Conservation (phyloP, 1,140 invertebrate genomes). For the Ruditapes philippinarum region DNA sequence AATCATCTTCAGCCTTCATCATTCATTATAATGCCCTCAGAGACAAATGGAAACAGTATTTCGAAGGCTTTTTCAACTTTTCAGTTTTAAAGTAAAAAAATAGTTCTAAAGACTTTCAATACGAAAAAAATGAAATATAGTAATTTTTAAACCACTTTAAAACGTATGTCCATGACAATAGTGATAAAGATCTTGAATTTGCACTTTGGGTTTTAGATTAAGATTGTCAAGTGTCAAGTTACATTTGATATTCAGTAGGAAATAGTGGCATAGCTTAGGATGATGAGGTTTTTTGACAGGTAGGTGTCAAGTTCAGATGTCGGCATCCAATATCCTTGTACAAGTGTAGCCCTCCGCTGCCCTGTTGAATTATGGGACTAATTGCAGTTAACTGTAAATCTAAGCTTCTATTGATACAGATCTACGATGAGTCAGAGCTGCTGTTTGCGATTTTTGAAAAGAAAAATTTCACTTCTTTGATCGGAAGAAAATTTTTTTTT, state of each 20-base stretch:
- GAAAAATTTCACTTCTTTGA: too few species aligned
- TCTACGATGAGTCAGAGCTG: not conserved
- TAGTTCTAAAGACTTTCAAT: too few species aligned
- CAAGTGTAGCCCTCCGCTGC: too few species aligned
- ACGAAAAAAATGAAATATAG: too few species aligned
- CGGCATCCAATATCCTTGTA: not conserved
- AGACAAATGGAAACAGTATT: too few species aligned
- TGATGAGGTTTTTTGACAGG: not conserved
- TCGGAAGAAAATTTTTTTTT: too few species aligned
- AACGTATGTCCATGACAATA: not conserved
- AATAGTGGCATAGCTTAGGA: not conserved
- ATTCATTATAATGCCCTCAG: too few species aligned
- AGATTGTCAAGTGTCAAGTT: conserved; percentile 1
- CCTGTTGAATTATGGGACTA: not conserved
- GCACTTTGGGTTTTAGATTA: not conserved
- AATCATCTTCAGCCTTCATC: too few species aligned
- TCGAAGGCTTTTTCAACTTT: too few species aligned
- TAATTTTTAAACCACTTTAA: not conserved
- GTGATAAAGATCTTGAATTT: conserved; percentile 8
- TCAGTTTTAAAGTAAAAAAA: too few species aligned
- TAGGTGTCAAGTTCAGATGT: not conserved
- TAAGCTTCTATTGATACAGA: not conserved
- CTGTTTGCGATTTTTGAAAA: not conserved
- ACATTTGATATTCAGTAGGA: not conserved
- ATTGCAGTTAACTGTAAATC: not conserved